Evolutionary conservation across 1,140 invertebrate species (phyloP).

Genomic region (Steinernema khuongi): DNA sequence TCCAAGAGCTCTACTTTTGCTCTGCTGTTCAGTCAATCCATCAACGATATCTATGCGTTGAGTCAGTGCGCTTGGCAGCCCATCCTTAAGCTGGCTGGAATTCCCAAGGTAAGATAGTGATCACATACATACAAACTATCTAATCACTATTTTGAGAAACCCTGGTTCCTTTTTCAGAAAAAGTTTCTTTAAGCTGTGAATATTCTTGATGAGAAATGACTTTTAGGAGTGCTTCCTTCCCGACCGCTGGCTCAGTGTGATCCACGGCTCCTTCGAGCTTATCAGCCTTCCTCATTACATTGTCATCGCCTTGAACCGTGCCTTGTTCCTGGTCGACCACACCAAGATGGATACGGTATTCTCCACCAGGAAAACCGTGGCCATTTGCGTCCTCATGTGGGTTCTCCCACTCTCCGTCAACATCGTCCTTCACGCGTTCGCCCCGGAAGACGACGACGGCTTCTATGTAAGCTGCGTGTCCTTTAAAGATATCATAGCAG

Average conservation of each 20-base stretch:
- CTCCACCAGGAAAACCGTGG: neutral
- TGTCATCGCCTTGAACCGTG: neutral
- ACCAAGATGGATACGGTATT: neutral
- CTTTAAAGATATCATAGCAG: neutral
- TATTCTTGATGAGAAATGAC: neutral
- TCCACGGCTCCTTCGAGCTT: neutral
- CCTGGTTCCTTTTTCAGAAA: neutral
- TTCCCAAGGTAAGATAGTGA: neutral
- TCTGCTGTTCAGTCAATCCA: neutral
- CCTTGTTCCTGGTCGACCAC: neutral
- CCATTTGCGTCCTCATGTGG: neutral
- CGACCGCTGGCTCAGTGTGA: neutral
- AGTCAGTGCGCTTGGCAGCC: neutral
- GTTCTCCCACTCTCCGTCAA: neutral
- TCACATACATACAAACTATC: too few relatives aligned
- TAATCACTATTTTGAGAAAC: neutral
- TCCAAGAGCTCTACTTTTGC: neutral
- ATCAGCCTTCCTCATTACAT: neutral
- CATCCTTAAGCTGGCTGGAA: neutral
- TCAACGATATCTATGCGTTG: neutral
- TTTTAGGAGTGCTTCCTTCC: neutral
- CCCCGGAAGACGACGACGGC: neutral
- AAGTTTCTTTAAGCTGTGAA: neutral
- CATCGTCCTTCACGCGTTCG: neutral
- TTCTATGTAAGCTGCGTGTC: neutral